Percentiles rank a stretch among this genome's conserved stretches.
These are phyloP conservation scores for Crocuta crocuta DNA, from an alignment of 2,113 vertebrate genomes.

Conservation along the genomic window DNA sequence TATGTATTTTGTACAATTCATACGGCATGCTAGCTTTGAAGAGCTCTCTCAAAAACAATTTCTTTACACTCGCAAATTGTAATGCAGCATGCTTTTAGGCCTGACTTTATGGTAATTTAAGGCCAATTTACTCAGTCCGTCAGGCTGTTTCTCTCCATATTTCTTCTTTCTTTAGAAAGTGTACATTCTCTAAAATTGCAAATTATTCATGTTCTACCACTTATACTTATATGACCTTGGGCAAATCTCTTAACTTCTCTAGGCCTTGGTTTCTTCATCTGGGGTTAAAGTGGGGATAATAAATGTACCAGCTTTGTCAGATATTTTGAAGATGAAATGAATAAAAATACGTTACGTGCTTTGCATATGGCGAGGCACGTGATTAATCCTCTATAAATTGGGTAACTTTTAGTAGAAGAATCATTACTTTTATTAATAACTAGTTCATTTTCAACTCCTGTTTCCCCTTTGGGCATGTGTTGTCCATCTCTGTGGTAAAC, in stretches of 20 bases:
- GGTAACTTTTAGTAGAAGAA: background rate
- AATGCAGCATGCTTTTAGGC: background rate
- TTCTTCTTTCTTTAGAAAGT: conserved; percentile 40
- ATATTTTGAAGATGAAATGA: background rate
- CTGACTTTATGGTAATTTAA: conserved; percentile 32
- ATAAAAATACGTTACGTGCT: background rate
- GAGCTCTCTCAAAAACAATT: conserved; percentile 42
- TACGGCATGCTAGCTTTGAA: conserved; percentile 7
- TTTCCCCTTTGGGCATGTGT: background rate
- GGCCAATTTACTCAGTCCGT: background rate
- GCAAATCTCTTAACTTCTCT: background rate
- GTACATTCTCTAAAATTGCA: conserved; percentile 9
- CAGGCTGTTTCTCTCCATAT: background rate
- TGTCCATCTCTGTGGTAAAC: background rate
- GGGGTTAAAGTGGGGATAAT: background rate
- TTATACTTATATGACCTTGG: background rate
- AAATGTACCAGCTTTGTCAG: background rate
- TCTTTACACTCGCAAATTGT: background rate
- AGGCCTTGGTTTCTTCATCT: conserved; percentile 9
- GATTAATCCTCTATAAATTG: background rate
- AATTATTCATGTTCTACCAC: background rate
- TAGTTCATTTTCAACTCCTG: background rate
- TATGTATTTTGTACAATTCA: conserved; percentile 40
- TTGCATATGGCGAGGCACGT: background rate
- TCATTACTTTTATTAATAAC: background rate